Evolutionary conservation across 1,140 invertebrate genomes (phyloP), one percentile per base, ranked within the genome.

Genomic region (Pogonomyrmex californicus): DNA sequence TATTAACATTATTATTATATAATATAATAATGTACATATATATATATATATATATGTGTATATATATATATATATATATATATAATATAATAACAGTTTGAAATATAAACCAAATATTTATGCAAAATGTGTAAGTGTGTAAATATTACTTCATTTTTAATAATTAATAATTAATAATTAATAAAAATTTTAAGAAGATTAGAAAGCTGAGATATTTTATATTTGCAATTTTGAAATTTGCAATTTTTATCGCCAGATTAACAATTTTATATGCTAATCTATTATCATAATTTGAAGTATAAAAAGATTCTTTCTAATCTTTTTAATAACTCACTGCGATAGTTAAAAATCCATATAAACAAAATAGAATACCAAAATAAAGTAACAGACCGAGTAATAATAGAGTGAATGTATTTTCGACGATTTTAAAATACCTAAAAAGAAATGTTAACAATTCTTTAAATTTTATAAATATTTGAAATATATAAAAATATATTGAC

Each of bases 381-480:
- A 79, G 7, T 7, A 70, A 4, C 17, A 79, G 47, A 23, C 33
- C 51, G n/a, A 86, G 49, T 33, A 86, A 5, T 30, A 86, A 30
- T 41, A 79, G 1, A 49, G 68, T 70, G 23, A 86, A 86, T n/a
- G 76, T 79, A 12, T n/a, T 36, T 41, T 86, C 68, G 9, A 86
- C 44, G 5, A 41, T 36, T 6, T 73, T 4, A 33, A 86, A 77
- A 62, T 71, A 79, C 33, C 76, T 86, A 14, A 56, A 56, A 68
- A 2, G 23, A 14, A 68, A 54, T 14, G 1, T 33, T 23, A 23
- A 17, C 12, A n/a, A 77, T 14, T 41, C 17, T 10, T 47, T 3
- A 47, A 47, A 4, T 47, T 6, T 44, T 41, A 44, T 14, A 9
- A 41, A 60, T 4, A 30, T 77, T 1, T 62, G 30, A 41, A 30